Percentiles rank a stretch among this genome's conserved stretches.
Evolutionary conservation across 2,888 invertebrate genomes (phyloP).

Genomic region (Lithophane socia): DNA sequence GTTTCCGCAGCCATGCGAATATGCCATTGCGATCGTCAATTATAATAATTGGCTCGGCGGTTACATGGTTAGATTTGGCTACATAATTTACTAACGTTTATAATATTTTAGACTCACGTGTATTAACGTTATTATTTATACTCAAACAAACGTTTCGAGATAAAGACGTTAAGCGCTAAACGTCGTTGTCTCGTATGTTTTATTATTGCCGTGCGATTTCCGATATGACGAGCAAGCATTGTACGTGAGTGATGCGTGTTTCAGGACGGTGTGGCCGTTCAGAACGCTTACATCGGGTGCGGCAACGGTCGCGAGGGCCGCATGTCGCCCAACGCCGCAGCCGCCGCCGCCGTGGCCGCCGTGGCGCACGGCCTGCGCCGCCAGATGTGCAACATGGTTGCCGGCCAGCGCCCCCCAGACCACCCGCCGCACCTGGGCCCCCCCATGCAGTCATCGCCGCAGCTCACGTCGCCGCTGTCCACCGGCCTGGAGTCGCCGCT

Average conservation of each 20-base stretch:
- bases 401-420: constrained; percentile 84
- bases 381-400: constrained; percentile 96
- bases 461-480: constrained; percentile 89
- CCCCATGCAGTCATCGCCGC: constrained; percentile 85
- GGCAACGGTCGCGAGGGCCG: constrained; percentile 90
- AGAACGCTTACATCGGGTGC: constrained; percentile 90
- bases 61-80: constrained; percentile 53
- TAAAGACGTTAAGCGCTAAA: constrained; percentile 12
- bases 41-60: constrained; percentile 66
- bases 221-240: constrained; percentile 51
- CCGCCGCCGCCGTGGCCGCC: constrained; percentile 96
- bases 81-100: constrained; percentile 16
- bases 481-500: constrained; percentile 91
- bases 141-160: constrained; percentile 10
- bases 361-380: constrained; percentile 96
- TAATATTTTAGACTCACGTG: constrained; percentile 16
- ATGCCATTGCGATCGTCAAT: constrained; percentile 75
- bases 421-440: constrained; percentile 88
- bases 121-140: constrained; percentile 20
- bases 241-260: constrained; percentile 78
- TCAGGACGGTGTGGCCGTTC: constrained; percentile 91
- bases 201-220: constrained; percentile 36
- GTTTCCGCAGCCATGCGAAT: constrained; percentile 75
- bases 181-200: constrained; percentile 3
- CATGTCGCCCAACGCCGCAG: constrained; percentile 92